phyloP scores from a whole-genome alignment of 2,113 vertebrate species.

The Odocoileus hemionus region DNA sequence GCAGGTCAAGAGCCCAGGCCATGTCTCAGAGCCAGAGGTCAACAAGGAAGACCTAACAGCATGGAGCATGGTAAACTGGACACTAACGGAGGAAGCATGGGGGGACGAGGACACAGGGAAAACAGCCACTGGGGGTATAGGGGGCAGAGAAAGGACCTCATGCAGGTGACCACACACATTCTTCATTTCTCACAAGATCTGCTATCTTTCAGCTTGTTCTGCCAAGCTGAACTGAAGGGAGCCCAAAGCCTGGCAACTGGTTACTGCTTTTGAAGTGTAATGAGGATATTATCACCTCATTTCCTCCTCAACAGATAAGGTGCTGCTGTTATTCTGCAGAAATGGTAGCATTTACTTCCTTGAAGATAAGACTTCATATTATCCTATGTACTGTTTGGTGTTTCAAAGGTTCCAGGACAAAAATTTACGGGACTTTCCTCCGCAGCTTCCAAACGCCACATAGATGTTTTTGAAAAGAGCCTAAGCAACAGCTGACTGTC shows the following conservation, averaged over 20 bases:
- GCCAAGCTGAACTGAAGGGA: not conserved
- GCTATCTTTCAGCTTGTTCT: not conserved
- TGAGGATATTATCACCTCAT: not conserved
- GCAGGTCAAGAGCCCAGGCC: not conserved
- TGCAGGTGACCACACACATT: not conserved
- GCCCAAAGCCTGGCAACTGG: not conserved
- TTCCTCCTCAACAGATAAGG: not conserved
- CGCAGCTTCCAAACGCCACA: not conserved
- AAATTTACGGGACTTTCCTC: not conserved
- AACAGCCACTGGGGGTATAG: not conserved
- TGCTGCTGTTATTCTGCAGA: not conserved
- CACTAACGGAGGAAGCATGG: fast-evolving
- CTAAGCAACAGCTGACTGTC: not conserved
- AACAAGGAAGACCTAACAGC: not conserved
- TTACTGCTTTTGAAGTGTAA: not conserved
- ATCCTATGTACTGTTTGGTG: not conserved
- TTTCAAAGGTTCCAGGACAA: not conserved
- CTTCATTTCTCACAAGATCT: not conserved
- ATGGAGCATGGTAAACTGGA: fast-evolving
- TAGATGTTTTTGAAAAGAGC: not conserved
- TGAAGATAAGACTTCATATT: not conserved
- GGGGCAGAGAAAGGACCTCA: not conserved
- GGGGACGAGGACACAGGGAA: not conserved
- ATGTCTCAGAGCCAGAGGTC: not conserved
- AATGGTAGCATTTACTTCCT: not conserved